phyloP scores from a whole-genome alignment of 2,888 invertebrate genomes.

The Mamestra brassicae region DNA sequence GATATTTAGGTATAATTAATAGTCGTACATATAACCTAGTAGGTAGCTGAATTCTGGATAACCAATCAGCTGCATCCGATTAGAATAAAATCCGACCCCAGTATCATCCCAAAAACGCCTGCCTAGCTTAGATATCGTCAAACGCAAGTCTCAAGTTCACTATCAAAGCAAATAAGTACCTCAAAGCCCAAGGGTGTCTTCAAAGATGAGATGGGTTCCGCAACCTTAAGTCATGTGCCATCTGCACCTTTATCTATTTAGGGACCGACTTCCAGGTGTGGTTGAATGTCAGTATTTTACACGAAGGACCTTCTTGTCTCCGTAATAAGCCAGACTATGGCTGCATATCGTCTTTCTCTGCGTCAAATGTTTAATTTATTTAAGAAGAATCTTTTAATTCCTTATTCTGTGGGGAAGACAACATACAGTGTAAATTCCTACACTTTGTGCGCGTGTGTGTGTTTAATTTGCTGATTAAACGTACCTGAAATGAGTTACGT shows the following conservation, averaged over 20 bases:
- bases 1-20: too few relatives aligned
- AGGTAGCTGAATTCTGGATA: not conserved
- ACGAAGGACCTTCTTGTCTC: not conserved
- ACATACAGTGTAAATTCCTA: too few relatives aligned
- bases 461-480: too few relatives aligned
- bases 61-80: not conserved
- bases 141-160: not conserved
- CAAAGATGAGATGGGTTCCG: constrained; percentile 33
- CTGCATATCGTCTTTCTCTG: too few relatives aligned
- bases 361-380: too few relatives aligned
- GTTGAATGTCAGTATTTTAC: constrained; percentile 27
- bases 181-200: constrained; percentile 14
- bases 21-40: not conserved
- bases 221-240: constrained; percentile 24
- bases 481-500: too few relatives aligned
- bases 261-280: constrained; percentile 8
- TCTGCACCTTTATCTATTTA: constrained; percentile 5
- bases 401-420: not conserved
- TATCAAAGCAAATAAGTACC: constrained; percentile 2
- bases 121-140: too few relatives aligned
- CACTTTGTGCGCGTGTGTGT: too few relatives aligned
- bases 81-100: too few relatives aligned
- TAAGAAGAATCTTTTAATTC: not conserved
- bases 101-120: too few relatives aligned
- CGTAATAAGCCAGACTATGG: constrained; percentile 1